Conservation (phyloP, 2,797 vertebrate genomes). For the Brachyrhaphis roseni region DNA sequence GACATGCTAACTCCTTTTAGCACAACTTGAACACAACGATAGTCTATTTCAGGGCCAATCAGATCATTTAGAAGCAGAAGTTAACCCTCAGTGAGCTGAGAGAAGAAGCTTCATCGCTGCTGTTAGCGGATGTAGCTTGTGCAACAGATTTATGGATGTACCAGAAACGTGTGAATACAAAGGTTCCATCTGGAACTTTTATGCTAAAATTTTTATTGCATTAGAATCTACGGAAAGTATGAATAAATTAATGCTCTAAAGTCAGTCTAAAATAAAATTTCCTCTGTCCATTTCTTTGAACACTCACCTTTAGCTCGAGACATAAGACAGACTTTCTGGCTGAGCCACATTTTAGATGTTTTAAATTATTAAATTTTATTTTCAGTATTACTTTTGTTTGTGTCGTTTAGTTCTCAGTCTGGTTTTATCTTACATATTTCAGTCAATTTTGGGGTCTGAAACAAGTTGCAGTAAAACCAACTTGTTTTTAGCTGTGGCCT, state of each 20-base stretch:
- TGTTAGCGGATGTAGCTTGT: too few relatives aligned
- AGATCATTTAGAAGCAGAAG: too few relatives aligned
- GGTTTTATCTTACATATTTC: background rate
- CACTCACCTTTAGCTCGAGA: background rate
- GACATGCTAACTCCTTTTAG: background rate
- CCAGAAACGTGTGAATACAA: too few relatives aligned
- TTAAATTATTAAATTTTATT: background rate
- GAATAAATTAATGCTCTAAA: background rate
- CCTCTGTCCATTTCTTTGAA: background rate
- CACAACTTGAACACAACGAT: background rate
- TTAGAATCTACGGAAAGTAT: background rate
- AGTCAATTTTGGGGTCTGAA: background rate
- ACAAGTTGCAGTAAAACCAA: background rate
- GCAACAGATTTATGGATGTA: too few relatives aligned
- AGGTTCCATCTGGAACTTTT: background rate
- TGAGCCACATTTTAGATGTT: background rate
- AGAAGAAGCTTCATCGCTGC: too few relatives aligned
- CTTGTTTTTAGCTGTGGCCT: background rate
- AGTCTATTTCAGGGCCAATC: too few relatives aligned
- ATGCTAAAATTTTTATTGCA: background rate
- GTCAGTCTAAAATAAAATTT: background rate
- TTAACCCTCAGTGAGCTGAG: too few relatives aligned
- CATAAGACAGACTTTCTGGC: too few relatives aligned
- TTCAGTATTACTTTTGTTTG: background rate
- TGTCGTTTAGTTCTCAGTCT: background rate